phyloP scores from a whole-genome alignment of 2,797 vertebrate species.

The Mionectes olivaceus region DNA sequence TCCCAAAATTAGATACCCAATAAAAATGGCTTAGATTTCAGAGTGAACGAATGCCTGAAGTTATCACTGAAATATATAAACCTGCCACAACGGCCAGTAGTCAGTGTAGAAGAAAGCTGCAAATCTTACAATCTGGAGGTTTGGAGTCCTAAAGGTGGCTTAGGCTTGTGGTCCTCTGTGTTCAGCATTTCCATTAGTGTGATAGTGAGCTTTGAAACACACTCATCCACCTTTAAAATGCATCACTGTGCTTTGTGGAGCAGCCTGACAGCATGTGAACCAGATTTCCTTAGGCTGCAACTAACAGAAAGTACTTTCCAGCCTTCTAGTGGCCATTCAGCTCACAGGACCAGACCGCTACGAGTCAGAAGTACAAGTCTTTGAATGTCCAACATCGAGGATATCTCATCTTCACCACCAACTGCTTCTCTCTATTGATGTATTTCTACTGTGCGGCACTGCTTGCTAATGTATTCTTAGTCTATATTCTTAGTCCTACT shows the following conservation, averaged over 20 bases:
- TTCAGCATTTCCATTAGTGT: neutral
- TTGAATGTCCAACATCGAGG: neutral
- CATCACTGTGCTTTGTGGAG: neutral
- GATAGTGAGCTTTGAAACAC: neutral
- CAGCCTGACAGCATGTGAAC: neutral
- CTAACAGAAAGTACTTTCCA: neutral
- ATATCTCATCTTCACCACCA: neutral
- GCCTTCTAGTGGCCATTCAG: neutral
- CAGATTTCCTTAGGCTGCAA: neutral
- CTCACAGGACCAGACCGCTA: neutral
- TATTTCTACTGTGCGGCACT: neutral
- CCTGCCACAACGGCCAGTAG: accelerated
- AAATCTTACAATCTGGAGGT: neutral
- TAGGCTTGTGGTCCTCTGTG: neutral
- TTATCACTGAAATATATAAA: neutral
- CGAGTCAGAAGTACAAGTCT: neutral
- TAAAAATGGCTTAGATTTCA: neutral
- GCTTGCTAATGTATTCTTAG: neutral
- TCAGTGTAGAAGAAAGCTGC: neutral
- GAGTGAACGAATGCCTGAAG: neutral
- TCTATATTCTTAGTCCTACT: neutral
- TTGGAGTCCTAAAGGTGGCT: neutral
- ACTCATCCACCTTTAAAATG: accelerated
- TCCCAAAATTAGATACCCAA: neutral
- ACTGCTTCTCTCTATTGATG: neutral